phyloP scores from a whole-genome alignment of 1,140 invertebrate genomes.

The Teleogryllus occipitalis region DNA sequence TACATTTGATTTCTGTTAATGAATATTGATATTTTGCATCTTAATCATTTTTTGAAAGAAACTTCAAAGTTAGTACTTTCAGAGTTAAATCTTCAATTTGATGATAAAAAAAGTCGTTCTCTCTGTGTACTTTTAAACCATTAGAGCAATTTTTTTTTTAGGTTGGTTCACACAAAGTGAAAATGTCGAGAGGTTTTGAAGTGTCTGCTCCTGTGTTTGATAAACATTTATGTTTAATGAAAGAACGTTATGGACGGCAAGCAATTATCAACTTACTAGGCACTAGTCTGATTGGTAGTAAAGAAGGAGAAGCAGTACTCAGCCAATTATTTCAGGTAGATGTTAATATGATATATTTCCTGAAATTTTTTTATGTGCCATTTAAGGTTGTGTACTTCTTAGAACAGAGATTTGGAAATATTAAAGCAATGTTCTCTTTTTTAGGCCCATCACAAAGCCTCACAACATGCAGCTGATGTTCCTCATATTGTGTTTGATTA shows the following conservation, averaged over 20 bases:
- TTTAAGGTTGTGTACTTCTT: not conserved
- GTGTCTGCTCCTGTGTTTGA: slow-evolving; percentile 86
- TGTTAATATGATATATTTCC: not conserved
- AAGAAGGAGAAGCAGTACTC: slow-evolving; percentile 93
- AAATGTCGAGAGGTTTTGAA: slow-evolving; percentile 90
- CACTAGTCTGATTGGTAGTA: slow-evolving; percentile 76
- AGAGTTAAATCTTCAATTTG: too few species aligned
- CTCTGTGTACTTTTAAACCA: too few species aligned
- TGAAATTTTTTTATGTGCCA: not conserved
- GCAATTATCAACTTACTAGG: slow-evolving; percentile 90
- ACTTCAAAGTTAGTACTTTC: too few species aligned
- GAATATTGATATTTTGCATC: too few species aligned
- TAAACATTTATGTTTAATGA: slow-evolving; percentile 78
- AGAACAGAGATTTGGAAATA: not conserved
- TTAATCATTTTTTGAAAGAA: too few species aligned
- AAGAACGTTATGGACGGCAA: slow-evolving; percentile 84
- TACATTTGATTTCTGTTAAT: too few species aligned
- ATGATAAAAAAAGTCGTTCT: too few species aligned
- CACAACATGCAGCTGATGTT: slow-evolving; percentile 57
- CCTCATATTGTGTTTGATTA: slow-evolving; percentile 86
- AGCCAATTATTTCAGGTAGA: slow-evolving; percentile 82
- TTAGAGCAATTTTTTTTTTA: slow-evolving; percentile 29
- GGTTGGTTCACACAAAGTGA: slow-evolving; percentile 97
- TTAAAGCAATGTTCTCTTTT: slow-evolving; percentile 13
- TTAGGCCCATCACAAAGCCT: slow-evolving; percentile 76